Evolutionary conservation across 1,140 invertebrate species (phyloP), one percentile per base, ranked within the genome.

Genomic region (Temnothorax longispinosus): DNA sequence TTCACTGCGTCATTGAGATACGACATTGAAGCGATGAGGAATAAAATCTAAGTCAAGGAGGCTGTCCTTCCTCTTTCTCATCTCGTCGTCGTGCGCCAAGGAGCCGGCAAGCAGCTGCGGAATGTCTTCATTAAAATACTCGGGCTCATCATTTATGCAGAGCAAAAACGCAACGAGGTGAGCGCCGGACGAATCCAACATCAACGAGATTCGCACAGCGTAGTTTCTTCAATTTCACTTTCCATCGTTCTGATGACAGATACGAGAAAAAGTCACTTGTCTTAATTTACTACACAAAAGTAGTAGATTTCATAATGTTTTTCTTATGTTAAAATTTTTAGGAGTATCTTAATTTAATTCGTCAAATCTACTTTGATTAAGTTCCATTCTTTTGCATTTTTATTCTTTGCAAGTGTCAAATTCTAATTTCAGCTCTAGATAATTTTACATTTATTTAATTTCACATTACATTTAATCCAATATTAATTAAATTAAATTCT

Each of bases 101-200:
- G 85, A 92, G 85, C 84, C 86, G 87, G 88, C 92, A 90, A 90
- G 87, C 92, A 89, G 78, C 86, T 91, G 87, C 88, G 93, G 93
- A 93, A 93, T 93, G 93, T 93, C 92, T 93, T 93, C 93, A 93
- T 93, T 93, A 93, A 93, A 93, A 93, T 93, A 92, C 92, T 90
- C 88, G 87, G 77, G 90, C 92, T 93, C 93, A 94, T 94, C 91
- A 92, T 93, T 94, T 93, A 94, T 93, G 92, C 92, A 93, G 88
- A 93, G 91, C 91, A 93, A 94, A 93, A 93, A 93, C 92, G 92
- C 88, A 92, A 90, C 88, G 91, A 92, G 91, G 88, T 88, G 86
- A 90, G 71, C 76, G 64, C 64, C 81, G 69, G 74, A 74, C 67
- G 41, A 15, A 6, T 41, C 60, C 27, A 64, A 87, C 56, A 52